These are phyloP conservation scores for Synanthedon vespiformis DNA, from an alignment of 2,888 invertebrate genomes.

Conservation along the genomic window DNA sequence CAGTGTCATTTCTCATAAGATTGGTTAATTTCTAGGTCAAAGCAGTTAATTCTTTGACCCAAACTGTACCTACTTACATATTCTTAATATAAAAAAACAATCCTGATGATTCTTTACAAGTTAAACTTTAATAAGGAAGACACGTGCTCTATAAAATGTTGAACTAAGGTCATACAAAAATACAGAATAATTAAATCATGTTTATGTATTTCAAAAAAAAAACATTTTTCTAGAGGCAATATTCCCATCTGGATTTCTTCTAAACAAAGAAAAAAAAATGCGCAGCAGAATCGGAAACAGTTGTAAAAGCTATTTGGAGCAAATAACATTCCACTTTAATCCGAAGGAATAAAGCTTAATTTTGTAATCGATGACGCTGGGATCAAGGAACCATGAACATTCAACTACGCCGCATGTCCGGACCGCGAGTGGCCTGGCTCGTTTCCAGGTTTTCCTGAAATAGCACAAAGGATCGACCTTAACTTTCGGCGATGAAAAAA, in stretches of 20 bases:
- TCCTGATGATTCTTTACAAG: no score
- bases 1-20: no score
- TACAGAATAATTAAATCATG: not conserved
- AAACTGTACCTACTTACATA: no score
- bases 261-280: slow-evolving; percentile 35
- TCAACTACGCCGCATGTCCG: slow-evolving; percentile 45
- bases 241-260: slow-evolving; percentile 25
- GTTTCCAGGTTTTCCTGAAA: slow-evolving; percentile 61
- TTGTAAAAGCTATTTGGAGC: not conserved
- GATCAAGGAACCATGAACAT: slow-evolving; percentile 43
- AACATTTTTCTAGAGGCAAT: slow-evolving; percentile 2
- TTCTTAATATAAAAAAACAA: no score
- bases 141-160: slow-evolving; percentile 4
- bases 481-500: slow-evolving; percentile 42
- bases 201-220: not conserved
- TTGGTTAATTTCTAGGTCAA: no score
- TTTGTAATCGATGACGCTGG: slow-evolving; percentile 17
- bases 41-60: no score
- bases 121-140: not conserved
- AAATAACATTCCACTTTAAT: not conserved
- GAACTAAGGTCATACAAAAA: not conserved
- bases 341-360: slow-evolving; percentile 11
- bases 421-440: slow-evolving; percentile 40
- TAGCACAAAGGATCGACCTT: slow-evolving; percentile 69
- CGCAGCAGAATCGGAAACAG: slow-evolving; percentile 4